Conservation (phyloP, 2,888 invertebrate species). For the Hypena proboscidalis region DNA sequence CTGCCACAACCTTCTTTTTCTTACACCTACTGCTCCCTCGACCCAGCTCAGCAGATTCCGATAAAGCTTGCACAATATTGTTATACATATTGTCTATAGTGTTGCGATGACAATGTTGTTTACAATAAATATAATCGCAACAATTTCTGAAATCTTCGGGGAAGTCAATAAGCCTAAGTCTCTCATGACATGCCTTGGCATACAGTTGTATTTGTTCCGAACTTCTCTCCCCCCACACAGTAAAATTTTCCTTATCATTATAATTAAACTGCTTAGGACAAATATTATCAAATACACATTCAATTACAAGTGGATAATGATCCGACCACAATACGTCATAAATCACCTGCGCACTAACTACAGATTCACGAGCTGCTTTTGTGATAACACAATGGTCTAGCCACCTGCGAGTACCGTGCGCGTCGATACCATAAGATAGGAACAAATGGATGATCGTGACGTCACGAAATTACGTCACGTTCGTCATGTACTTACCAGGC, state of each 20-base stretch:
- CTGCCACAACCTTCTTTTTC: neutral
- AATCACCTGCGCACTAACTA: neutral
- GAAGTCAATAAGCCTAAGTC: neutral
- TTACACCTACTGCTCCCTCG: neutral
- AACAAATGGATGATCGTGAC: too few species aligned
- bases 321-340: slow-evolving; percentile 4
- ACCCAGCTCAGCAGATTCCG: neutral
- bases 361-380: too few species aligned
- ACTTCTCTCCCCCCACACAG: slow-evolving; percentile 3
- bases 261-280: neutral
- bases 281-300: neutral
- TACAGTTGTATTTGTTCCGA: neutral
- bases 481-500: too few species aligned
- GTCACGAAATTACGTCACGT: too few species aligned
- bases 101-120: neutral
- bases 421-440: too few species aligned
- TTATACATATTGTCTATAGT: neutral
- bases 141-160: slow-evolving; percentile 2
- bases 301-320: neutral
- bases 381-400: too few species aligned
- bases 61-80: neutral
- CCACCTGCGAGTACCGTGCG: too few species aligned
- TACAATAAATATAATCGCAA: too few species aligned
- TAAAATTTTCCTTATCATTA: neutral
- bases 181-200: neutral